Evolutionary conservation across 2,888 invertebrate species (phyloP), one percentile per base, ranked within the genome.

Genomic region (Saturnia japonica): DNA sequence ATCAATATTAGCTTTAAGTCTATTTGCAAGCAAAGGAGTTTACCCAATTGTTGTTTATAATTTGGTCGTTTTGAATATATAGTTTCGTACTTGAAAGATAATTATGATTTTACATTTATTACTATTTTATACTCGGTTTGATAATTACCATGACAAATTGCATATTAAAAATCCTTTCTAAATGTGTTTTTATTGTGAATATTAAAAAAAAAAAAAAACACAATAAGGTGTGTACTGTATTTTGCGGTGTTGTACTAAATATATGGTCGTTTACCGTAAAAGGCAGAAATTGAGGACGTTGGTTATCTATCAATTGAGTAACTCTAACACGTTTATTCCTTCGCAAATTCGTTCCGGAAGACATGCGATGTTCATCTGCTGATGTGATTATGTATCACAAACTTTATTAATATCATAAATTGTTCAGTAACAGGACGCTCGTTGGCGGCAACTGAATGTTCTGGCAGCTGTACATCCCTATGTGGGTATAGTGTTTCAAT

Each of bases 261-360:
- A 60, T 14, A 25, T 28, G 28, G 14, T 60, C 57, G 25, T 28
- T 28, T 28, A 25, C 1, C 28, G 28, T 28, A 60, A 28, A 25
- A 60, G 12, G 14, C 57, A 28, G 57, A 60, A 14, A 60, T 28
- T 60, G 25, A 60, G 57, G 57, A 60, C 57, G 57, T 60, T 60
- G 57, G 57, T 60, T 60, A 14, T 60, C 57, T 60, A 60, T 60
- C 57, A 60, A 60, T 60, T 60, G 57, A 60, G 57, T 25, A 60
- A 60, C 28, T 60, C 14, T 60, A 60, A 60, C 57, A 60, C 57
- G 57, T 60, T 28, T 60, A 60, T 60, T 60, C 28, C 57, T 28
- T 60, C 25, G 57, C 57, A 60, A 60, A 60, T 60, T 60, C 25
- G 57, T 60, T 60, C 57, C 28, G 57, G 57, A 67, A 22, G 67